phyloP scores from a whole-genome alignment of 2,113 vertebrate species.

The human (Homo sapiens) region GRCh38 chr20:14955501-14956000 shows the following conservation, averaged over 20 bases:
- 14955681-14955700: not conserved
- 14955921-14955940: not conserved
- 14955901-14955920: not conserved
- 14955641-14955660: not conserved
- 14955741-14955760: not conserved
- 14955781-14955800: not conserved
- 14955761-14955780: not conserved
- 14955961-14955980: not conserved
- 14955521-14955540: not conserved
- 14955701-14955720: not conserved
- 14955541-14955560: not conserved
- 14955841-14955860: not conserved
- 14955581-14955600: not conserved
- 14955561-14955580: not conserved
- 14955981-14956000: not conserved
- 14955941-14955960: not conserved
- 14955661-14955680: not conserved
- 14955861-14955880: not conserved
- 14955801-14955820: not conserved
- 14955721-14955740: not conserved
- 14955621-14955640: not conserved
- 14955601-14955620: not conserved
- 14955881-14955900: not conserved
- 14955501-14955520: not conserved
- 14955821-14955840: not conserved